phyloP scores from a whole-genome alignment of 2,113 vertebrate species.

The Mixornis gularis region DNA sequence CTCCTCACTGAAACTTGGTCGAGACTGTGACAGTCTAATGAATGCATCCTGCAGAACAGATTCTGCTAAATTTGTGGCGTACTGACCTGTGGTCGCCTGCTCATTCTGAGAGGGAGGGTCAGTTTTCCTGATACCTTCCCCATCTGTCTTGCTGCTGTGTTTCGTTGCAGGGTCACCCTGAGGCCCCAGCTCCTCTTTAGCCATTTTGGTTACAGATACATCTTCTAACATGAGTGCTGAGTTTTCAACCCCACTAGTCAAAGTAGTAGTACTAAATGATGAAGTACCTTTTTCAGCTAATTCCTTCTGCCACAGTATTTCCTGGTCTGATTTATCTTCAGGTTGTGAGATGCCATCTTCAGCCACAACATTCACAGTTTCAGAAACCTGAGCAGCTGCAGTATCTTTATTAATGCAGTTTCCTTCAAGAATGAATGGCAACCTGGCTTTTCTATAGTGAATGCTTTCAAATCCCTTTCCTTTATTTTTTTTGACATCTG shows the following conservation, averaged over 20 bases:
- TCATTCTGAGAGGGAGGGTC: constrained; percentile 3
- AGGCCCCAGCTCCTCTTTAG: constrained; percentile 17
- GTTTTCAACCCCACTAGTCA: background rate
- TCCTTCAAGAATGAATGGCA: constrained; percentile 29
- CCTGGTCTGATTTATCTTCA: background rate
- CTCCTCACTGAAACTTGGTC: constrained; percentile 74
- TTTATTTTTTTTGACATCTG: constrained; percentile 69
- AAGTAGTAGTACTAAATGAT: background rate
- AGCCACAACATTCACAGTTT: constrained; percentile 50
- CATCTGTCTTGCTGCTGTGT: background rate
- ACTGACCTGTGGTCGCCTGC: constrained; percentile 79
- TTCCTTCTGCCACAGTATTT: constrained; percentile 15
- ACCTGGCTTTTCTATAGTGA: constrained; percentile 61
- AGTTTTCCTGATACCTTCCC: background rate
- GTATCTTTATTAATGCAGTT: constrained; percentile 1
- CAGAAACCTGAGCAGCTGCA: background rate
- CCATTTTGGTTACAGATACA: constrained; percentile 8
- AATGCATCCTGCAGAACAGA: constrained; percentile 94
- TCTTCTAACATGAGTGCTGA: background rate
- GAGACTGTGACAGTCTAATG: constrained; percentile 88
- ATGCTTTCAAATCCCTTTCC: constrained; percentile 57
- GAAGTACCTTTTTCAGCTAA: background rate
- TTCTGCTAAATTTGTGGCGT: constrained; percentile 90
- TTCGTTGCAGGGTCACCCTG: background rate
- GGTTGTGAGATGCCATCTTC: constrained; percentile 38